A percentile compares a stretch with the other conserved stretches of the same genome.
These are phyloP conservation scores for Carabus problematicus DNA, from an alignment of 2,888 invertebrate genomes.

Conservation along the genomic window DNA sequence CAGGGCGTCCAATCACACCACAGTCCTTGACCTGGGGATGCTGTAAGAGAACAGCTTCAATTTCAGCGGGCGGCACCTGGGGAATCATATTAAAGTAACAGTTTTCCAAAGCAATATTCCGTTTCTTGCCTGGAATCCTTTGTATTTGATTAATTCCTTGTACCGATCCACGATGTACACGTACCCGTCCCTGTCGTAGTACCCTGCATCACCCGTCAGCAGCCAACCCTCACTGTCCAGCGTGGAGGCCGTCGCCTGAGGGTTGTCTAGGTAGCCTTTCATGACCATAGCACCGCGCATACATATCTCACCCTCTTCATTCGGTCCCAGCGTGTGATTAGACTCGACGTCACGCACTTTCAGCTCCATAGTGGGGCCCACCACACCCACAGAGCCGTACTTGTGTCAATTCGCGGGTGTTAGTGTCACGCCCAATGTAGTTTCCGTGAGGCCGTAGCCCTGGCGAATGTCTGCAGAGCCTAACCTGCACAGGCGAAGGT, in stretches of 20 bases:
- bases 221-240: slow-evolving; percentile 80
- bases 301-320: slow-evolving; percentile 52
- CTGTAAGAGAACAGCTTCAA: slow-evolving; percentile 79
- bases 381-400: slow-evolving; percentile 69
- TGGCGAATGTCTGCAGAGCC: slow-evolving; percentile 70
- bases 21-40: slow-evolving; percentile 76
- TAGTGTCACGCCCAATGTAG: slow-evolving; percentile 65
- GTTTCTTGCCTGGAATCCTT: slow-evolving; percentile 75
- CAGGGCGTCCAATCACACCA: slow-evolving; percentile 80
- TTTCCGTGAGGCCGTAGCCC: slow-evolving; percentile 81
- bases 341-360: slow-evolving; percentile 71
- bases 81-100: no score
- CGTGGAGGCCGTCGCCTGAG: slow-evolving; percentile 66
- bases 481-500: slow-evolving; percentile 47
- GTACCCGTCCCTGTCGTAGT: slow-evolving; percentile 77
- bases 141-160: slow-evolving; percentile 91
- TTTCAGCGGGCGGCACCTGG: slow-evolving; percentile 83
- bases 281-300: neutral
- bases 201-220: slow-evolving; percentile 83
- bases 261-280: slow-evolving; percentile 50
- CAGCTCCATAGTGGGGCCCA: slow-evolving; percentile 67
- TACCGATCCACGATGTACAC: slow-evolving; percentile 85
- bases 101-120: neutral
- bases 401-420: slow-evolving; percentile 56
- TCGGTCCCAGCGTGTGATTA: slow-evolving; percentile 66